Evolutionary conservation across 1,140 invertebrate genomes (phyloP).

Genomic region (Drosophila suzukii): DNA sequence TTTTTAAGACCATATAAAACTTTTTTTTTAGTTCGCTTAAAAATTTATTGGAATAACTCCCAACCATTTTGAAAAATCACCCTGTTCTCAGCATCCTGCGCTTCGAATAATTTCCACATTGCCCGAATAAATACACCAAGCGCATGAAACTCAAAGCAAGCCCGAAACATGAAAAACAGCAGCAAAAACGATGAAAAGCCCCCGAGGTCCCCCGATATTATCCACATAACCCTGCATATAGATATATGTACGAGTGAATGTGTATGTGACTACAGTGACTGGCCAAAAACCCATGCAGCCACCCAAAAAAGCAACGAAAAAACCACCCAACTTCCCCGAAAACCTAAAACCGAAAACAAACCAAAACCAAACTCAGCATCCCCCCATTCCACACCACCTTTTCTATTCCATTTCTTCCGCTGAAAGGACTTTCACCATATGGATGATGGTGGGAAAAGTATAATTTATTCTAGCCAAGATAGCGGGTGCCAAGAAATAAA

Average conservation of each 20-base stretch:
- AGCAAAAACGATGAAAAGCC: conserved; percentile 21
- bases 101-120: conserved; percentile 66
- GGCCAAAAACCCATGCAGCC: conserved; percentile 17
- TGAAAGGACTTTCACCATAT: conserved; percentile 29
- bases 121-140: conserved; percentile 67
- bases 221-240: conserved; percentile 11
- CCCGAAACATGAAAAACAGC: conserved; percentile 39
- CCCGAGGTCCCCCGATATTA: conserved; percentile 14
- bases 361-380: conserved; percentile 6
- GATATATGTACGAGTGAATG: conserved; percentile 1
- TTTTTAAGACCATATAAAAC: no score
- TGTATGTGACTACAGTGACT: conserved; percentile 26
- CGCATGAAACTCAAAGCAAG: conserved; percentile 59
- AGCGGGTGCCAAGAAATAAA: background rate
- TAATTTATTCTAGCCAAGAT: conserved; percentile 7
- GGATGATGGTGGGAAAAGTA: conserved; percentile 12
- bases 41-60: no score
- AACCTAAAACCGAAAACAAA: conserved; percentile 16
- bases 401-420: conserved; percentile 3
- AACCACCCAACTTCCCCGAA: background rate
- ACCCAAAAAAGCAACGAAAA: conserved; percentile 6
- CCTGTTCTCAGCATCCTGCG: conserved; percentile 40
- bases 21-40: no score
- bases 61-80: conserved; percentile 1
- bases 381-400: background rate